These are phyloP conservation scores for Cenopis cana DNA, from an alignment of 2,888 invertebrate species.

Conservation along the genomic window DNA sequence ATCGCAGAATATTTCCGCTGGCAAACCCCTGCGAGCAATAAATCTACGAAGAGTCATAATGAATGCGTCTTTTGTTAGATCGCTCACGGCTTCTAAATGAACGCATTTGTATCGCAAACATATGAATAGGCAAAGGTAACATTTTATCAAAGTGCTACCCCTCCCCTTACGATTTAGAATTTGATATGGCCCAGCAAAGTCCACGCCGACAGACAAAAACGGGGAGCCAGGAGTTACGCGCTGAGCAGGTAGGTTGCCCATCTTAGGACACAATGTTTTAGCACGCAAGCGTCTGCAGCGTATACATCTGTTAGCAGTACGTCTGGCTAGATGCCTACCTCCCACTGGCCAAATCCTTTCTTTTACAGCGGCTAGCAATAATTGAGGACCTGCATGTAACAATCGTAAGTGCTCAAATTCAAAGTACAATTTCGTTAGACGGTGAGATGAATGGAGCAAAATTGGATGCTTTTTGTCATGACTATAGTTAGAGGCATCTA, in stretches of 20 bases:
- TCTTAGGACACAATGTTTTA: slow-evolving; percentile 29
- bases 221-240: slow-evolving; percentile 27
- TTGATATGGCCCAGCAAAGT: too few relatives aligned
- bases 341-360: slow-evolving; percentile 46
- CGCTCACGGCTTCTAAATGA: slow-evolving; percentile 44
- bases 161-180: too few relatives aligned
- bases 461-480: neutral
- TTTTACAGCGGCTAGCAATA: slow-evolving; percentile 42
- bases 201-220: slow-evolving; percentile 29
- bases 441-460: slow-evolving; percentile 11
- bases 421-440: slow-evolving; percentile 7
- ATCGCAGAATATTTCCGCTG: slow-evolving; percentile 52
- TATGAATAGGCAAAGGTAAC: slow-evolving; percentile 28
- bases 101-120: neutral
- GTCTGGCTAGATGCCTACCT: slow-evolving; percentile 45
- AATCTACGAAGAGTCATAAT: slow-evolving; percentile 50
- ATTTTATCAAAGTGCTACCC: slow-evolving; percentile 41
- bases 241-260: slow-evolving; percentile 40
- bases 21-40: slow-evolving; percentile 46
- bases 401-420: slow-evolving; percentile 8
- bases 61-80: slow-evolving; percentile 50
- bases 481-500: neutral
- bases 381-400: slow-evolving; percentile 26
- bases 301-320: slow-evolving; percentile 44
- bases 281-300: slow-evolving; percentile 41